phyloP scores from a whole-genome alignment of 2,797 vertebrate genomes.

The Esox lucius region DNA sequence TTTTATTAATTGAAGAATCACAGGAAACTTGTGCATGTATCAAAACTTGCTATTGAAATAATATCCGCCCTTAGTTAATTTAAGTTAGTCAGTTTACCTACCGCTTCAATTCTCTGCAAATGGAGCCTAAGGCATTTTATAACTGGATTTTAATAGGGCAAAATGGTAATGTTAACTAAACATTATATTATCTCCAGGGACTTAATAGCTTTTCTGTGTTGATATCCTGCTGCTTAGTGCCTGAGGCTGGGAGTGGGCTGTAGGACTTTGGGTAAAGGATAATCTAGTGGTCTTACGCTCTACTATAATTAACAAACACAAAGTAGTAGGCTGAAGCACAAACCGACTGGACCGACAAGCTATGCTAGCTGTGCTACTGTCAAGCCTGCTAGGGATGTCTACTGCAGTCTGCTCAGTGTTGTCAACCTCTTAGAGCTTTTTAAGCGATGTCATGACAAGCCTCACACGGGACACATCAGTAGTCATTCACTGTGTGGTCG shows the following conservation, averaged over 20 bases:
- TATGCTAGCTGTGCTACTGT: too few species aligned
- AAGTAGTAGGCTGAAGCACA: too few species aligned
- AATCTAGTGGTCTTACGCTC: too few species aligned
- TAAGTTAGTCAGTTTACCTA: neutral
- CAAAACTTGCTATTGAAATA: constrained; percentile 12
- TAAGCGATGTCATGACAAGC: too few species aligned
- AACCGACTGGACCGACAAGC: too few species aligned
- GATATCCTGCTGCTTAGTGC: neutral
- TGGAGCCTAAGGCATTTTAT: neutral
- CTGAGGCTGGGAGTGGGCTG: neutral
- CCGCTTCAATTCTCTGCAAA: neutral
- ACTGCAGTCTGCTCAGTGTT: too few species aligned
- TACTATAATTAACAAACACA: too few species aligned
- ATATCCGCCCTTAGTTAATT: constrained; percentile 12
- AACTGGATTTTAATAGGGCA: neutral
- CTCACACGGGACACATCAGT: too few species aligned
- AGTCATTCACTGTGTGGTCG: too few species aligned
- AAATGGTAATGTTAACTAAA: neutral
- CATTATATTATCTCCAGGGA: neutral
- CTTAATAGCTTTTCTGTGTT: neutral
- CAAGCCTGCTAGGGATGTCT: too few species aligned
- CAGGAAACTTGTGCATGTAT: constrained; percentile 8
- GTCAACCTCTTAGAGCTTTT: too few species aligned
- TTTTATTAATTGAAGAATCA: constrained; percentile 23
- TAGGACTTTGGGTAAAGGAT: neutral